These are phyloP conservation scores for Otus sunia DNA, from an alignment of 2,113 vertebrate species.

Conservation along the genomic window DNA sequence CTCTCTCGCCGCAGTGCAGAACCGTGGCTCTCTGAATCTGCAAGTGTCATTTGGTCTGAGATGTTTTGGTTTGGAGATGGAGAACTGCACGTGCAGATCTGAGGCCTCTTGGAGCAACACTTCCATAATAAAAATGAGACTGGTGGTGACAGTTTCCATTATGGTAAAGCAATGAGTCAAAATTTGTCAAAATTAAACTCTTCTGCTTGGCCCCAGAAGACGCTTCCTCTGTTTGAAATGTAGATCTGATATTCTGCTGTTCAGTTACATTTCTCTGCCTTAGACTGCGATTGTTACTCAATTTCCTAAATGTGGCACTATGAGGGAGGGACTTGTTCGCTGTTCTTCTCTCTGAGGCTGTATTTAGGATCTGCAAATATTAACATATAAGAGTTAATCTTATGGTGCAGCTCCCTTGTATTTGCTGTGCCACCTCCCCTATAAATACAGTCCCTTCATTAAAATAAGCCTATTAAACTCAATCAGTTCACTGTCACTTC, in stretches of 20 bases:
- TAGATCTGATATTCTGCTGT: background rate
- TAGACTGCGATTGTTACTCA: background rate
- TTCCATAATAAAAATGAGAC: background rate
- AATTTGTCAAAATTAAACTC: slow-evolving; percentile 2
- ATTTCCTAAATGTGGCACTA: background rate
- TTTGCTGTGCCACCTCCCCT: background rate
- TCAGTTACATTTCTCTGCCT: background rate
- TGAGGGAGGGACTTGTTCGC: background rate
- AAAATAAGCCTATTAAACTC: background rate
- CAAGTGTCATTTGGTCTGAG: background rate
- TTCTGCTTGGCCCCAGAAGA: background rate
- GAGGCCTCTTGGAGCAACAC: background rate
- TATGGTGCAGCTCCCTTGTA: background rate
- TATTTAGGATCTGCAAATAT: background rate
- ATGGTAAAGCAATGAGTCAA: background rate
- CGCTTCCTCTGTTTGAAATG: background rate
- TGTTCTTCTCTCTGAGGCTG: background rate
- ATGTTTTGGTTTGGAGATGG: background rate
- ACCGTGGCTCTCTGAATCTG: background rate
- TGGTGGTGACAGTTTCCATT: background rate
- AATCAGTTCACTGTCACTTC: background rate
- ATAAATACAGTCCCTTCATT: background rate
- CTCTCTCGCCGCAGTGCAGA: background rate
- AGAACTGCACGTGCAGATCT: background rate
- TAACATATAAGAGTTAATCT: background rate